Evolutionary conservation across 2,888 invertebrate species (phyloP).

Genomic region (Apamea anceps): DNA sequence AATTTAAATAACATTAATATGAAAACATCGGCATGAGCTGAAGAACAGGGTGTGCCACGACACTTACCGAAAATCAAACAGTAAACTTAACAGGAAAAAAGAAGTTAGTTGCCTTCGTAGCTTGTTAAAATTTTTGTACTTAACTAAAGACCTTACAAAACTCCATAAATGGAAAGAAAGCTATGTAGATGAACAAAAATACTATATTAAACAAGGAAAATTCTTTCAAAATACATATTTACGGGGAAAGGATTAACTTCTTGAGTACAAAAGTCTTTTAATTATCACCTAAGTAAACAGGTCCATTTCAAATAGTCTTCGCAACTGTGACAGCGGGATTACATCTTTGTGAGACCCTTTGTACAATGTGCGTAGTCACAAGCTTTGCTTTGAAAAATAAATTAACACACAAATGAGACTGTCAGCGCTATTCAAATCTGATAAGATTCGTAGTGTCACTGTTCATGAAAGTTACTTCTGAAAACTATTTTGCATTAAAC

Average conservation of each 20-base stretch:
- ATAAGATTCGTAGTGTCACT: neutral
- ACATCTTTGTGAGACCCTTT: constrained; percentile 36
- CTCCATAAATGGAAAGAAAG: neutral
- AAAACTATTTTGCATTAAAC: neutral
- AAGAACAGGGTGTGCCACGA: neutral
- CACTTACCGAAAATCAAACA: constrained; percentile 19
- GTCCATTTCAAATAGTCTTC: constrained; percentile 32
- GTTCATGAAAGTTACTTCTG: neutral
- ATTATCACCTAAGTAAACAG: constrained; percentile 51
- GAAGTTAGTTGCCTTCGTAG: neutral
- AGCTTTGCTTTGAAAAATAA: constrained; percentile 34
- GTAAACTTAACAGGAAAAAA: constrained; percentile 3
- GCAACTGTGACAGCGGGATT: constrained; percentile 27
- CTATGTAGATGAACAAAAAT: constrained; percentile 9
- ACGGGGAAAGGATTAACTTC: constrained; percentile 39
- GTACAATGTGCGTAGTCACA: constrained; percentile 5
- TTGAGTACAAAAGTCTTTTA: constrained; percentile 34
- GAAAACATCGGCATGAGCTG: neutral
- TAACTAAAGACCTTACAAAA: neutral
- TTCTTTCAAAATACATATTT: constrained; percentile 50
- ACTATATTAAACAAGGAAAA: constrained; percentile 23
- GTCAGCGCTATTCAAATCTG: constrained; percentile 1
- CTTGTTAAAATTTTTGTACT: constrained; percentile 17
- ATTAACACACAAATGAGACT: constrained; percentile 24
- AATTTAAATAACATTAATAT: neutral